Conservation (phyloP, 1,140 invertebrate genomes). For the Caenorhabditis inopinata region DNA sequence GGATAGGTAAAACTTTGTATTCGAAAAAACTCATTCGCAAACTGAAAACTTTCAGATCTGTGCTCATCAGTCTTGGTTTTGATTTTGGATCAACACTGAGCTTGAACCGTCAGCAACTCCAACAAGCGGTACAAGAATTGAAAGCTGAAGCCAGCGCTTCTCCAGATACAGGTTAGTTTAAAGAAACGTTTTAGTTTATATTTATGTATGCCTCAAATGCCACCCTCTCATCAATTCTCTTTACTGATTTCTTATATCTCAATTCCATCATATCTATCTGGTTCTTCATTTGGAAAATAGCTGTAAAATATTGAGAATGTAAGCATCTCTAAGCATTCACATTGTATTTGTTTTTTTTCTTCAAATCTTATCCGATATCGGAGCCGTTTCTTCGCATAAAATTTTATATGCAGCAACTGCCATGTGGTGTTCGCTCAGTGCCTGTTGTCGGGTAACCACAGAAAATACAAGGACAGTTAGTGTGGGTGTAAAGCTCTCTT, state of each 20-base stretch:
- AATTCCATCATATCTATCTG: too few relatives aligned
- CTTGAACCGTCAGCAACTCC: not conserved
- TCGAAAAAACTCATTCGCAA: too few relatives aligned
- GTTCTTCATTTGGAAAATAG: too few relatives aligned
- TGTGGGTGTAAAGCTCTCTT: not conserved
- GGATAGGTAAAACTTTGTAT: not conserved
- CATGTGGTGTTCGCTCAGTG: constrained; percentile 12
- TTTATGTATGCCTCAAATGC: too few relatives aligned
- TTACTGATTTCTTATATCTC: too few relatives aligned
- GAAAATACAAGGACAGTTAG: not conserved
- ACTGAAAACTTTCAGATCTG: constrained; percentile 41
- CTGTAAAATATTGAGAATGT: too few relatives aligned
- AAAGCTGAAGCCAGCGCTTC: not conserved
- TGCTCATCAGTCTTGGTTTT: constrained; percentile 60
- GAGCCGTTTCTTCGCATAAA: constrained; percentile 1
- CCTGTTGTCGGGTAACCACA: not conserved
- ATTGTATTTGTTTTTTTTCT: not conserved
- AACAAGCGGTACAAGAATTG: not conserved
- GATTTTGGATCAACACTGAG: constrained; percentile 45
- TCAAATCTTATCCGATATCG: not conserved
- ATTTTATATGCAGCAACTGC: constrained; percentile 13
- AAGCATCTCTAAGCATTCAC: too few relatives aligned
- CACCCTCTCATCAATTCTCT: too few relatives aligned
- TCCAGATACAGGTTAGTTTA: not conserved
- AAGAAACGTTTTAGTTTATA: too few relatives aligned